Conservation (phyloP, 2,113 vertebrate genomes). For the Xiphorhynchus elegans region DNA sequence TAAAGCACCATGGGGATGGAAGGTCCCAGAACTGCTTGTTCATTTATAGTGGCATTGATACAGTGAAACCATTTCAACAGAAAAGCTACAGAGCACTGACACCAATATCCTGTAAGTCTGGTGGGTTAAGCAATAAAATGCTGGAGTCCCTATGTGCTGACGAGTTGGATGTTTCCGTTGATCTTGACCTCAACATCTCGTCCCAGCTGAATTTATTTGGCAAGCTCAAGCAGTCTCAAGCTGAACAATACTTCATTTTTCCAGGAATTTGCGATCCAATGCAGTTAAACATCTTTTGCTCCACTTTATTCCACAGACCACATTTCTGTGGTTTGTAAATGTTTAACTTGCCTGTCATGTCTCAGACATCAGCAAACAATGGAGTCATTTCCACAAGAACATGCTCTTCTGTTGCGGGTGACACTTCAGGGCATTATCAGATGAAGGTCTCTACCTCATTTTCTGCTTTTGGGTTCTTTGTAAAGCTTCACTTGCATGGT, state of each 20-base stretch:
- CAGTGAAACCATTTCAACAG: not conserved
- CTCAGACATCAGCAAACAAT: accelerated
- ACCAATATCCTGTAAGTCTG: not conserved
- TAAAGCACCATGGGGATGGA: not conserved
- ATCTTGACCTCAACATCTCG: not conserved
- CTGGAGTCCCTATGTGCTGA: not conserved
- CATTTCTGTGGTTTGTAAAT: not conserved
- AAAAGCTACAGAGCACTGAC: not conserved
- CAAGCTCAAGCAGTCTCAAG: not conserved
- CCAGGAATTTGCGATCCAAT: not conserved
- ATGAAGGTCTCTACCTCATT: not conserved
- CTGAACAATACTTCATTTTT: constrained; percentile 13
- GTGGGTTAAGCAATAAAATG: not conserved
- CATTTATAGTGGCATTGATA: not conserved
- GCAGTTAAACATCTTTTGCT: not conserved
- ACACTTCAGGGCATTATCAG: not conserved
- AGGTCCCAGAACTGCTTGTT: not conserved
- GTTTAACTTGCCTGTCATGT: not conserved
- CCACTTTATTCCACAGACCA: not conserved
- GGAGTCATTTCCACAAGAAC: not conserved
- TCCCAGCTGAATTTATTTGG: constrained; percentile 20
- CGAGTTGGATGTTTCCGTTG: constrained; percentile 16
- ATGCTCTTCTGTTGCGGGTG: not conserved
- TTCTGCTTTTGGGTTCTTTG: not conserved
- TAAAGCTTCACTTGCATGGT: not conserved